phyloP scores from a whole-genome alignment of 2,113 vertebrate species.

The Pseudolaguvia tuberculata region DNA sequence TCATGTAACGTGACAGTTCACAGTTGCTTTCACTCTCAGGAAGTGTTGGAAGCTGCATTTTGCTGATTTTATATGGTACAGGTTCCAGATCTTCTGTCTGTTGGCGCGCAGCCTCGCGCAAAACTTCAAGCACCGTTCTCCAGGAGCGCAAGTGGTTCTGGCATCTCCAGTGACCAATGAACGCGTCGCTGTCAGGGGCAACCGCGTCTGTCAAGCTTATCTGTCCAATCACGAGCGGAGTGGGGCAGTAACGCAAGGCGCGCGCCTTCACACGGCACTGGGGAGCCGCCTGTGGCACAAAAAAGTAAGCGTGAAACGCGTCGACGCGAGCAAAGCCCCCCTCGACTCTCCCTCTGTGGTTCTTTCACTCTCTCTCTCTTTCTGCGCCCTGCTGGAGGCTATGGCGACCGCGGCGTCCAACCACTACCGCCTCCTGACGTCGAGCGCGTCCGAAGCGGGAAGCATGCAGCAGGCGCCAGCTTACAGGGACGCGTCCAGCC shows the following conservation, averaged over 20 bases:
- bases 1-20: neutral
- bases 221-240: conserved; percentile 83
- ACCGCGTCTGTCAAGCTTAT: conserved; percentile 87
- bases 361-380: conserved; percentile 54
- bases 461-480: conserved; percentile 86
- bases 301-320: conserved; percentile 85
- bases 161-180: conserved; percentile 76
- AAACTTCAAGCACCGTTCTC: conserved; percentile 62
- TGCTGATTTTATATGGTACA: neutral
- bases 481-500: conserved; percentile 89
- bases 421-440: conserved; percentile 91
- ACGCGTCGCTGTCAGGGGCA: conserved; percentile 82
- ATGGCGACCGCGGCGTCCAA: conserved; percentile 97
- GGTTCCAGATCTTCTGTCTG: conserved; percentile 29
- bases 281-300: conserved; percentile 83
- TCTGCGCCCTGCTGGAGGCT: conserved; percentile 71
- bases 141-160: conserved; percentile 63
- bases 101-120: conserved; percentile 53
- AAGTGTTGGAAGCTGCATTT: neutral
- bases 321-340: conserved; percentile 70
- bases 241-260: conserved; percentile 82
- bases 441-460: conserved; percentile 88
- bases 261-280: conserved; percentile 80
- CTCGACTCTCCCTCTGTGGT: conserved; percentile 10
- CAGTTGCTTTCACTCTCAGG: neutral